These are phyloP conservation scores for Syngnathus scovelli DNA, from an alignment of 2,113 vertebrate species.

Conservation along the genomic window DNA sequence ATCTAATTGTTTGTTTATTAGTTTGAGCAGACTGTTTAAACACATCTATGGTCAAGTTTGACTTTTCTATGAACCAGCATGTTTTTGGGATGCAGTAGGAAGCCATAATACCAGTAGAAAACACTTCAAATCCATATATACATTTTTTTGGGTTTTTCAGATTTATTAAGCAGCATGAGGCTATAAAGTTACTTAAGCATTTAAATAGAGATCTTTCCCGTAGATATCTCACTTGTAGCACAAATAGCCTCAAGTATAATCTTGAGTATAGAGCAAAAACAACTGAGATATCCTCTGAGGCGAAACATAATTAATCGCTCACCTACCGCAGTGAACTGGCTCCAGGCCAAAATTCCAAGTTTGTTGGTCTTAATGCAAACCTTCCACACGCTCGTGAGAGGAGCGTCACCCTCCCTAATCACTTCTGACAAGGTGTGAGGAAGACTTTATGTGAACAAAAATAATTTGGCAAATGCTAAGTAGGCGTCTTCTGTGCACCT, in stretches of 20 bases:
- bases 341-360: background rate
- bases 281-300: background rate
- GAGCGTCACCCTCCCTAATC: background rate
- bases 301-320: background rate
- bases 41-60: background rate
- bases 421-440: background rate
- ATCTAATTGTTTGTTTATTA: background rate
- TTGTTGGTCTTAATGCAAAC: background rate
- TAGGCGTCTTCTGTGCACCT: background rate
- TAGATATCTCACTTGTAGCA: background rate
- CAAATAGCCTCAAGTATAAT: background rate
- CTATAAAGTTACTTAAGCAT: background rate
- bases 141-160: background rate
- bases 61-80: background rate
- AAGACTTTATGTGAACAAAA: background rate
- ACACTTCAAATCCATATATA: background rate
- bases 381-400: background rate
- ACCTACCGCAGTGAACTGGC: background rate
- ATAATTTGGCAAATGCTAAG: background rate
- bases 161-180: background rate
- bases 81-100: background rate
- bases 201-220: background rate
- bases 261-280: background rate
- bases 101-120: background rate
- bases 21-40: background rate